A percentile compares a stretch with the other conserved stretches of the same genome.
phyloP scores from a whole-genome alignment of 2,888 invertebrate genomes.

The Poecilus cupreus region DNA sequence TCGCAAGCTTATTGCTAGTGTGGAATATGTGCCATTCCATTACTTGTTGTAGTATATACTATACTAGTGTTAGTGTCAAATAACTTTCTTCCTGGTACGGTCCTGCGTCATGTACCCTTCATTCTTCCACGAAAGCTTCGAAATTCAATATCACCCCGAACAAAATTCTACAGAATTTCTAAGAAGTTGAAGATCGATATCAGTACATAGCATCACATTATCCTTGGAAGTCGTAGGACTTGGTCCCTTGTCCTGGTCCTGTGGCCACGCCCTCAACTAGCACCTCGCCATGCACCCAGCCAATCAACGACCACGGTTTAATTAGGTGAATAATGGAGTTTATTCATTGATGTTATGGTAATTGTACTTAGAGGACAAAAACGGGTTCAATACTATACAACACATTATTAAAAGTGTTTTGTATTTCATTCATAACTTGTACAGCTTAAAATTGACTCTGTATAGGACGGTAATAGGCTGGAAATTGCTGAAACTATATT shows the following conservation, averaged over 20 bases:
- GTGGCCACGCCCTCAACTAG: background rate
- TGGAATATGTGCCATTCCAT: too few species aligned
- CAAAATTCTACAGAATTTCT: background rate
- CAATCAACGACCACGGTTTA: background rate
- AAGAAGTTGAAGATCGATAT: conserved; percentile 3
- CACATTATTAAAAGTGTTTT: too few species aligned
- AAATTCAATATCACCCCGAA: background rate
- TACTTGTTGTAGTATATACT: too few species aligned
- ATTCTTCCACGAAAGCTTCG: background rate
- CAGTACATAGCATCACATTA: background rate
- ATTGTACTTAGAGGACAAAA: background rate
- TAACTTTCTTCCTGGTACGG: background rate
- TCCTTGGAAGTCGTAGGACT: background rate
- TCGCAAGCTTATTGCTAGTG: too few species aligned
- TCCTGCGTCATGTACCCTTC: background rate
- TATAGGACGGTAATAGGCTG: too few species aligned
- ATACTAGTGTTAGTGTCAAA: too few species aligned
- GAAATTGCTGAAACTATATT: too few species aligned
- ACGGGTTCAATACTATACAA: too few species aligned
- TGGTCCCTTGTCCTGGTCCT: background rate
- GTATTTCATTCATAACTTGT: too few species aligned
- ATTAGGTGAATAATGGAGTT: background rate
- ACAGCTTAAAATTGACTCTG: too few species aligned
- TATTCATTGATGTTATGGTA: background rate
- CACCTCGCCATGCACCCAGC: background rate